These are phyloP conservation scores for Epiblema foenella DNA, from an alignment of 2,888 invertebrate species.

Conservation along the genomic window DNA sequence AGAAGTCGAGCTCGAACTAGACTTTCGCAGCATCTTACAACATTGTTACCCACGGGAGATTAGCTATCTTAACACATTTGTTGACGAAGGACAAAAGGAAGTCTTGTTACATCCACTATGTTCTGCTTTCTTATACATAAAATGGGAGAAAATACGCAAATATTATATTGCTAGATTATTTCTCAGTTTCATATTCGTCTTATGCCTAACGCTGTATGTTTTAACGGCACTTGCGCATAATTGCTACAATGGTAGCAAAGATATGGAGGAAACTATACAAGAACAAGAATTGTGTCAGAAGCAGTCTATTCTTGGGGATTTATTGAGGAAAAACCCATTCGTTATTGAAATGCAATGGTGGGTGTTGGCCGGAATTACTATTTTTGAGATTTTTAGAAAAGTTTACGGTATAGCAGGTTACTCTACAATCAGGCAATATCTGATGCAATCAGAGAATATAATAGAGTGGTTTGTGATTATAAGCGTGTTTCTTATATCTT, in stretches of 20 bases:
- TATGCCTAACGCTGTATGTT: slow-evolving; percentile 92
- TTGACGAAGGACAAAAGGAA: slow-evolving; percentile 95
- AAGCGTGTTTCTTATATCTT: slow-evolving; percentile 93
- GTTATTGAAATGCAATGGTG: slow-evolving; percentile 94
- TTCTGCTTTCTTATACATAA: slow-evolving; percentile 93
- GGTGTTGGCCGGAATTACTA: slow-evolving; percentile 90
- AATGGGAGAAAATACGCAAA: slow-evolving; percentile 96
- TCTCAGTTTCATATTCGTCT: slow-evolving; percentile 91
- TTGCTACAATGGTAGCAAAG: slow-evolving; percentile 92
- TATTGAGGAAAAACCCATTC: slow-evolving; percentile 89
- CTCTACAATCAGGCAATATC: slow-evolving; percentile 91
- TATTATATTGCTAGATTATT: slow-evolving; percentile 92
- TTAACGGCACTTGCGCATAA: slow-evolving; percentile 93
- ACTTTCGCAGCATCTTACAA: slow-evolving; percentile 92
- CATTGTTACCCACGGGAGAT: slow-evolving; percentile 94
- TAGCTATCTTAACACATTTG: slow-evolving; percentile 93
- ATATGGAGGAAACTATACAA: slow-evolving; percentile 89
- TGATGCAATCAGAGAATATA: slow-evolving; percentile 93
- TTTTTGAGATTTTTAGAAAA: slow-evolving; percentile 92
- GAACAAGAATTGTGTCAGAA: slow-evolving; percentile 91
- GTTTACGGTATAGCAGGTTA: slow-evolving; percentile 93
- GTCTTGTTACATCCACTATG: slow-evolving; percentile 94
- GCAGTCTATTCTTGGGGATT: slow-evolving; percentile 90
- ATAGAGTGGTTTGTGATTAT: slow-evolving; percentile 95
- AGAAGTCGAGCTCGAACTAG: slow-evolving; percentile 92